These are phyloP conservation scores for Macrobrachium rosenbergii DNA, from an alignment of 1,140 invertebrate genomes.

Conservation along the genomic window DNA sequence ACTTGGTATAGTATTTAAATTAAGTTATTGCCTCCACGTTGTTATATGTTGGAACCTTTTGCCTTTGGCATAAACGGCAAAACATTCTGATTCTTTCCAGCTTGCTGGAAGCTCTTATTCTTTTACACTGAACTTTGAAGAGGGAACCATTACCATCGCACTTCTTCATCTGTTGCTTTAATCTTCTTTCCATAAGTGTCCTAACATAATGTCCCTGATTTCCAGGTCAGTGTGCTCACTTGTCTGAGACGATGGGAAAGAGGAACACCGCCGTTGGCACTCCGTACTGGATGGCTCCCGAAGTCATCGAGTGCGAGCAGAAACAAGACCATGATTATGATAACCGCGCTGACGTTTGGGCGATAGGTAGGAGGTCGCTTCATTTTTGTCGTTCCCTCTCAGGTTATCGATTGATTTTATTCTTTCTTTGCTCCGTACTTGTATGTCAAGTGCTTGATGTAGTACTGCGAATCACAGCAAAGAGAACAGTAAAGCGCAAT, in stretches of 20 bases:
- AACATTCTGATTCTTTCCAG: no score
- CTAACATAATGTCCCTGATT: neutral
- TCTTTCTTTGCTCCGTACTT: no score
- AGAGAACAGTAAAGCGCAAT: neutral
- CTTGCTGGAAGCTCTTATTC: no score
- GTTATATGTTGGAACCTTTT: no score
- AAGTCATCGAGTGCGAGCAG: slow-evolving; percentile 78
- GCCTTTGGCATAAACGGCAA: no score
- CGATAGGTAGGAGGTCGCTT: slow-evolving; percentile 77
- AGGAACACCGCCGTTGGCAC: slow-evolving; percentile 84
- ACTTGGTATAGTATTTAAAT: no score
- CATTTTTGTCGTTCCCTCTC: no score
- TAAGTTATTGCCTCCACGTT: no score
- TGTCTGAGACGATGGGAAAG: slow-evolving; percentile 81
- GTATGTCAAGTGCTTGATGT: no score
- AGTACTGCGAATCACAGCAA: no score
- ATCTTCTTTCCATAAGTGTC: neutral
- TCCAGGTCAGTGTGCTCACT: slow-evolving; percentile 73
- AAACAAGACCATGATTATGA: slow-evolving; percentile 77
- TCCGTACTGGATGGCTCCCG: slow-evolving; percentile 93
- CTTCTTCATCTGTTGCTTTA: neutral
- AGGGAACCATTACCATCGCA: no score
- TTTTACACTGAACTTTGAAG: no score
- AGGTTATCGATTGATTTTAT: neutral
- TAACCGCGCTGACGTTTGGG: slow-evolving; percentile 89